Base-by-base conservation (phyloP, 2,888 invertebrate genomes). In the Notodonta dromedarius region DNA sequence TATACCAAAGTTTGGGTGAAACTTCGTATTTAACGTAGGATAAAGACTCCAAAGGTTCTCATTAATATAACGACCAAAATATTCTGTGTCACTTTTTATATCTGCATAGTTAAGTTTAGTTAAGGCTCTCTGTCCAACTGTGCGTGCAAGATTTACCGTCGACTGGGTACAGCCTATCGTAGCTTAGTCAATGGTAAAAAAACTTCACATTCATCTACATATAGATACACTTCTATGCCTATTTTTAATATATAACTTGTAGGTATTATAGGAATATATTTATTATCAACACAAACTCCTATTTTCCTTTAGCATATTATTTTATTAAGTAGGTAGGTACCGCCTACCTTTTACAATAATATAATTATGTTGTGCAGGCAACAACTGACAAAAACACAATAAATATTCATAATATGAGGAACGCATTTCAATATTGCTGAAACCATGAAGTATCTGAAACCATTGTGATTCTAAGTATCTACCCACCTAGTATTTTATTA, bases 51-150 rank as follows among this genome's bases (percentile, higher is more conserved):
- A 70, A 64, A 55, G 59, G 67, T 68, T 70, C 68, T 66, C 61
- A 65, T 61, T 61, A 62, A 66, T 62, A 66, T 64, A 63, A 70
- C 66, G 74, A 78, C 72, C 76, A 76, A 78, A 63, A 60, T 63
- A 61, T 65, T 70, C 61, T 65, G 71, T 71, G 71, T 75, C 71
- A 66, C 57, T 70, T 69, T 75, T 75, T 74, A 76, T 63, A 65
- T 65, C 62, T 57, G 67, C 56, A 67, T 74, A 73, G 59, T 63
- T 60, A 8, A 46, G 24, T 24, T 24, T 24, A 24, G 24, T 50
- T 66, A 70, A 65, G 62, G 48, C n/a, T 46, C 46, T n/a, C 13
- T n/a, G 46, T 46, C 46, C 46, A 46, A 5, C 46, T 13, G 11
- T 13, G 13, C 4, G 46, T n/a, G n/a, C 13, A 46, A n/a, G 46